These are phyloP conservation scores for Thereva nobilitata DNA, from an alignment of 2,888 invertebrate genomes.

Conservation along the genomic window DNA sequence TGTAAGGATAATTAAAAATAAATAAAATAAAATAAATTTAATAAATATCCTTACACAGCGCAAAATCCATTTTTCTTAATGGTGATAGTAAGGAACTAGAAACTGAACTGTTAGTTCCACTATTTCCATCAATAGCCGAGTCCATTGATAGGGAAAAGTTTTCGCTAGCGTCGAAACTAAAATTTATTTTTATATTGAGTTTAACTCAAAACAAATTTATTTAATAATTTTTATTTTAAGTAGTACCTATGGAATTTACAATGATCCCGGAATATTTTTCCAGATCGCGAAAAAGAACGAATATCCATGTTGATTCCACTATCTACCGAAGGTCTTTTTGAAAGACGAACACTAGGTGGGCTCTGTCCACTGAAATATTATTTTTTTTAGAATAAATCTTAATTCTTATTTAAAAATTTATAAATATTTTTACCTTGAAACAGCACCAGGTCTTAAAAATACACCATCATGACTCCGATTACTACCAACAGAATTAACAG, in stretches of 20 bases:
- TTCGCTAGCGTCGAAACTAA: slow-evolving; percentile 57
- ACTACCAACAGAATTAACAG: slow-evolving; percentile 40
- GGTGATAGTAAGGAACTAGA: slow-evolving; percentile 60
- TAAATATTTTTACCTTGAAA: slow-evolving; percentile 58
- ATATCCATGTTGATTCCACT: slow-evolving; percentile 77
- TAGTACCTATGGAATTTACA: slow-evolving; percentile 52
- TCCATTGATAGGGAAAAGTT: slow-evolving; percentile 58
- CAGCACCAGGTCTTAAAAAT: slow-evolving; percentile 71
- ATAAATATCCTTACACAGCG: slow-evolving; percentile 72
- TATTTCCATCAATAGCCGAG: slow-evolving; percentile 53
- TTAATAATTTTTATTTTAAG: not conserved
- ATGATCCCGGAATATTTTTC: slow-evolving; percentile 60
- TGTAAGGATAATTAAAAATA: slow-evolving; percentile 4
- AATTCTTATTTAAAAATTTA: not conserved
- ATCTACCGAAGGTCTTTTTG: slow-evolving; percentile 76
- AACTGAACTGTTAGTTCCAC: slow-evolving; percentile 43
- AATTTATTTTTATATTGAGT: slow-evolving; percentile 10
- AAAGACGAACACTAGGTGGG: slow-evolving; percentile 60
- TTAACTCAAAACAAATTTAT: not conserved
- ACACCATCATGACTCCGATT: slow-evolving; percentile 68
- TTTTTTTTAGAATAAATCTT: slow-evolving; percentile 4
- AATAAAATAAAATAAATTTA: slow-evolving; percentile 13
- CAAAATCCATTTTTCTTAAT: slow-evolving; percentile 79
- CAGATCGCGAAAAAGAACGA: slow-evolving; percentile 53
- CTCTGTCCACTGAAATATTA: slow-evolving; percentile 52